Conservation (phyloP, 2,888 invertebrate genomes). For the Allygus modestus region DNA sequence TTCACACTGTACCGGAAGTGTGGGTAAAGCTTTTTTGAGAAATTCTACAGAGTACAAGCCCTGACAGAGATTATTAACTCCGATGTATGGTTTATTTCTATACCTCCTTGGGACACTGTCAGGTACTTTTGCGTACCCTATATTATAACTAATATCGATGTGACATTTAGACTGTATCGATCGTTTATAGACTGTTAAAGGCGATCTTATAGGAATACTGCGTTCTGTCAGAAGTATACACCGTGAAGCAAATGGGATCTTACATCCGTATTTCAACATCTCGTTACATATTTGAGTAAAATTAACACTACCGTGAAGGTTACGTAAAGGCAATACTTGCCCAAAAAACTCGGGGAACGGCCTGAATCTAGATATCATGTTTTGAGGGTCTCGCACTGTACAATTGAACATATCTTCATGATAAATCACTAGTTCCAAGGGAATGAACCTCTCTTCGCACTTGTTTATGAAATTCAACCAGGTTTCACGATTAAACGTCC, state of each 20-base stretch:
- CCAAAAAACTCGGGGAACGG: conserved; percentile 7
- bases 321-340: background rate
- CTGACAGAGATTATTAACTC: background rate
- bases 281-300: background rate
- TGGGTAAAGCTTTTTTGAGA: conserved; percentile 1
- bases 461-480: background rate
- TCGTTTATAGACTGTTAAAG: background rate
- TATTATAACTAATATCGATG: conserved; percentile 24
- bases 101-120: background rate
- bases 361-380: conserved; percentile 38
- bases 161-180: background rate
- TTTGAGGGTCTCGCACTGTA: conserved; percentile 11
- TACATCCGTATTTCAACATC: conserved; percentile 21
- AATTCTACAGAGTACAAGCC: background rate
- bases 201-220: conserved; percentile 15
- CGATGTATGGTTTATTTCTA: background rate
- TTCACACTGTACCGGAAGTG: background rate
- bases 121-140: background rate
- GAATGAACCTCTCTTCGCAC: background rate
- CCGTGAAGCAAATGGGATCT: background rate
- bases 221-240: background rate
- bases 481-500: background rate
- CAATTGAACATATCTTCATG: conserved; percentile 21
- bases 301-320: conserved; percentile 20
- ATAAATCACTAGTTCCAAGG: background rate